Base-by-base conservation (phyloP, 1,140 invertebrate species). In the Papilio xuthus region DNA sequence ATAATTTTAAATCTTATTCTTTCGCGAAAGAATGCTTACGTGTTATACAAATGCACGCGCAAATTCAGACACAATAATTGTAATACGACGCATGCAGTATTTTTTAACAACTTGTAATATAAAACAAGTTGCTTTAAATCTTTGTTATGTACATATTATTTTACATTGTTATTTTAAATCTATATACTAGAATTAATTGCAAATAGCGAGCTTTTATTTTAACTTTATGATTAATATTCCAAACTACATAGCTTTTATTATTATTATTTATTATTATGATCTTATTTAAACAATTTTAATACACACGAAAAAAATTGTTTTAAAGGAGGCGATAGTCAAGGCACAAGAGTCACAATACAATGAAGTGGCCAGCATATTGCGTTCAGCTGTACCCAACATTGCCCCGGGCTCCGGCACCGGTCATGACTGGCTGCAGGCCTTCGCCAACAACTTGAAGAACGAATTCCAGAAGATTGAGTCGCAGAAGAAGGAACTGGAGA, bases 341-440 rank as follows among this genome's bases (percentile, higher is more conserved):
- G 90, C 95, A 0, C 90, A 92, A 86, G 84, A 88, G 26, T 93
- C 95, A 77, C 95, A 96, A 81, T 95, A 96, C 84, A 89, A 92
- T 50, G 90, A 92, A 78, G 94, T 95, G 23, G 95, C 94, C 77
- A 90, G 94, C 71, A 92, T 96, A 20, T 84, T 96, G 1, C 93
- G 95, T 41, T 94, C 95, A 80, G 94, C 95, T 83, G 96, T 96
- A 83, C 96, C 96, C 2, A 89, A 93, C 18, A 94, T 96, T 13
- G 94, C 94, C 32, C 92, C 95, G 4, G 74, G 87, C 0, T 88
- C 92, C n/a, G 86, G 91, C 78, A 84, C 77, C 0, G 90, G 94
- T 73, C 89, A 93, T 4, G 90, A 93, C 10, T 96, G 95, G 95
- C 81, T 96, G 7, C 93, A 90, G 77, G 80, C 84, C 60, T 96